A percentile compares a stretch with the other conserved stretches of the same genome.
Conservation (phyloP, 2,888 invertebrate genomes). For the Caenorhabditis panamensis region DNA sequence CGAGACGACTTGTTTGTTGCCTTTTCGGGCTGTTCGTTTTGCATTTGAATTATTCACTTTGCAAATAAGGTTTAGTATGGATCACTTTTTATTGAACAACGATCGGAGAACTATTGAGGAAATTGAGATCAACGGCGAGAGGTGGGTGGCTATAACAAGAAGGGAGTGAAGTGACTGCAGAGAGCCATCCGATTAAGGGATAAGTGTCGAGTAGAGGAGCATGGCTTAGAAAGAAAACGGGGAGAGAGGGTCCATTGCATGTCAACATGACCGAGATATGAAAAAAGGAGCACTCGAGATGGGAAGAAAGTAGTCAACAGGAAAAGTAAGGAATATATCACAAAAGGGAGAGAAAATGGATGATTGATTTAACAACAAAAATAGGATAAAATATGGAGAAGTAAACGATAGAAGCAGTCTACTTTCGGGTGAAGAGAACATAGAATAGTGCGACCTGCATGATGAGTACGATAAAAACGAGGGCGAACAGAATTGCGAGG, state of each 20-base stretch:
- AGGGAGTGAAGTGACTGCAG: not conserved
- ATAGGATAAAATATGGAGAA: constrained; percentile 31
- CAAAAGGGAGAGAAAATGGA: constrained; percentile 8
- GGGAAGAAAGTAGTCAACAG: not conserved
- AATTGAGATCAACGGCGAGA: constrained; percentile 13
- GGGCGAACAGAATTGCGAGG: constrained; percentile 49
- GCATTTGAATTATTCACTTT: constrained; percentile 37
- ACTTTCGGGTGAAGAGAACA: constrained; percentile 45
- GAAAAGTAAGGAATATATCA: constrained; percentile 14
- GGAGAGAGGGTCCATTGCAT: not conserved
- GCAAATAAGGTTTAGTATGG: constrained; percentile 25
- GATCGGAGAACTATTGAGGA: constrained; percentile 15
- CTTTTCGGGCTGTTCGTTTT: constrained; percentile 12
- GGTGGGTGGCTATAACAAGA: constrained; percentile 9
- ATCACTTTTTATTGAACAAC: constrained; percentile 38
- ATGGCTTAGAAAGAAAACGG: not conserved
- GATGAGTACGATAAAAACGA: constrained; percentile 58
- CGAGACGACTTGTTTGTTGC: constrained; percentile 31
- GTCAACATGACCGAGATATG: constrained; percentile 24
- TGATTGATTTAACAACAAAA: constrained; percentile 38
- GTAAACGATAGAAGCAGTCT: constrained; percentile 13
- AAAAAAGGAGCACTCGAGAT: not conserved
- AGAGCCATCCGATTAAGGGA: constrained; percentile 15
- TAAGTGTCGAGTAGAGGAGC: constrained; percentile 2
- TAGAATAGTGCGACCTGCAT: constrained; percentile 57